Evolutionary conservation across 2,113 vertebrate species (phyloP).

Genomic region (Caracal caracal): DNA sequence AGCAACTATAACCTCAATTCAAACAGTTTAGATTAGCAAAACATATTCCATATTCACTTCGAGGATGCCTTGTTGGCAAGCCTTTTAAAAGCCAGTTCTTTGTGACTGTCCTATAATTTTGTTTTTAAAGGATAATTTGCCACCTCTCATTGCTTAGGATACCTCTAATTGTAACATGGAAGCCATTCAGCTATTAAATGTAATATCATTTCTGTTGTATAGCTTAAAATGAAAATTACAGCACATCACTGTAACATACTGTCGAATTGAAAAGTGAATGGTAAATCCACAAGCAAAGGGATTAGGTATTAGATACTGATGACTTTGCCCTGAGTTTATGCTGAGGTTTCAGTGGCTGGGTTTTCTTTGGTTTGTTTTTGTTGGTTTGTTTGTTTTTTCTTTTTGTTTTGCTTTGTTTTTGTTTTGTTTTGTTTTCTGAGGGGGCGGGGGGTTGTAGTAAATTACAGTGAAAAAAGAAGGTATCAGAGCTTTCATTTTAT

Average conservation of each 20-base stretch:
- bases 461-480: conserved; percentile 6
- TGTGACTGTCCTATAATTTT: conserved; percentile 70
- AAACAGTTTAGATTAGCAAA: conserved; percentile 54
- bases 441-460: not conserved
- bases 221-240: conserved; percentile 77
- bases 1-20: conserved; percentile 47
- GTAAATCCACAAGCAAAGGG: conserved; percentile 58
- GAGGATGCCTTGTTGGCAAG: conserved; percentile 48
- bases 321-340: not conserved
- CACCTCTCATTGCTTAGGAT: conserved; percentile 67
- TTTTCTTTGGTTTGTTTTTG: too few relatives aligned
- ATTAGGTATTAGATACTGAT: conserved; percentile 42
- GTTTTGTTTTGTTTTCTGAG: not conserved
- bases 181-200: conserved; percentile 70
- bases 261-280: conserved; percentile 63
- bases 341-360: not conserved
- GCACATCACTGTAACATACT: conserved; percentile 50
- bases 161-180: conserved; percentile 68
- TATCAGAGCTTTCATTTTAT: not conserved
- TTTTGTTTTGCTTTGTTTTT: too few relatives aligned
- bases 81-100: conserved; percentile 39
- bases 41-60: not conserved
- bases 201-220: conserved; percentile 67
- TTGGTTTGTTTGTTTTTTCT: too few relatives aligned
- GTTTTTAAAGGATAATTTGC: conserved; percentile 74